Percentiles rank a stretch among this genome's conserved stretches.
Conservation (phyloP, 2,113 vertebrate genomes). For the Lethenteron reissneri region DNA sequence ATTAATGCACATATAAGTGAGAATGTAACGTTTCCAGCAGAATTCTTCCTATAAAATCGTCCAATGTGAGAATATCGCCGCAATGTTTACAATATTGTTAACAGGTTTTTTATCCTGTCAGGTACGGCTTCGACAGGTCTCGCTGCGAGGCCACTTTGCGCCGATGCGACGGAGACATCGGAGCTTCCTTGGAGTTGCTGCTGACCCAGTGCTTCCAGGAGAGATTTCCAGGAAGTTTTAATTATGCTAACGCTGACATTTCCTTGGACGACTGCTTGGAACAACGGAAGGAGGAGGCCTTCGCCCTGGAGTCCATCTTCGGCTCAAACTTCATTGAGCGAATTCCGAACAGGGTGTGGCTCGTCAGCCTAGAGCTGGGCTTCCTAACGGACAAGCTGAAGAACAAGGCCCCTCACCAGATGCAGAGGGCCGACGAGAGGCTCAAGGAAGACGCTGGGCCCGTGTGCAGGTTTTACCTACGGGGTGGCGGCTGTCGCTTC, state of each 20-base stretch:
- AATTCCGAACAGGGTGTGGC: conserved; percentile 63
- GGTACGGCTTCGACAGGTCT: conserved; percentile 66
- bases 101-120: conserved; percentile 14
- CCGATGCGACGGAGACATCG: conserved; percentile 46
- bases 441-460: conserved; percentile 13
- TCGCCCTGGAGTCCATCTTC: conserved; percentile 65
- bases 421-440: conserved; percentile 13
- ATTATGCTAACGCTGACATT: conserved; percentile 18
- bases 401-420: conserved; percentile 8
- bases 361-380: conserved; percentile 37
- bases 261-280: conserved; percentile 41
- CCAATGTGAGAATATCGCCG: too few relatives aligned
- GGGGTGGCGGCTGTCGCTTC: conserved; percentile 49
- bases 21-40: too few relatives aligned
- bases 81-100: too few relatives aligned
- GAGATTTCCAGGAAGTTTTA: conserved; percentile 31
- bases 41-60: too few relatives aligned
- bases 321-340: conserved; percentile 68
- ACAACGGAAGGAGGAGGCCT: conserved; percentile 56
- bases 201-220: conserved; percentile 50
- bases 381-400: conserved; percentile 21
- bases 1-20: too few relatives aligned
- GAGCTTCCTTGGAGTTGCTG: conserved; percentile 51
- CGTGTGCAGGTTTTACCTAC: conserved; percentile 55
- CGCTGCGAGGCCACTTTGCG: conserved; percentile 37